phyloP scores from a whole-genome alignment of 2,888 invertebrate genomes.

The Danaus chrysippus region DNA sequence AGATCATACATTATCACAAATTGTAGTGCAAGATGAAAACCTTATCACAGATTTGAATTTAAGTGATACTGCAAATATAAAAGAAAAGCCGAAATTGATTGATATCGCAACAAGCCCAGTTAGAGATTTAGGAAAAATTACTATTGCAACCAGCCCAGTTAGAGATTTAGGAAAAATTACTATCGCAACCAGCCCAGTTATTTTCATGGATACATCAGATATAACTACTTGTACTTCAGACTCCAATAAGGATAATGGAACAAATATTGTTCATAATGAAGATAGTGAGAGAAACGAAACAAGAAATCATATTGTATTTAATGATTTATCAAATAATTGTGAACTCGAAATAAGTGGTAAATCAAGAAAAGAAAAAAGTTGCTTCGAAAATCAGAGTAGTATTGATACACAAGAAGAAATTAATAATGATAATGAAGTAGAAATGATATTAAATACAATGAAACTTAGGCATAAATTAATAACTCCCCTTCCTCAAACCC shows the following conservation, averaged over 20 bases:
- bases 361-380: conserved; percentile 40
- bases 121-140: conserved; percentile 8
- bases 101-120: conserved; percentile 38
- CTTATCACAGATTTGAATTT: conserved; percentile 37
- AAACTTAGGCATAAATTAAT: conserved; percentile 43
- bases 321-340: conserved; percentile 25
- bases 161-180: conserved; percentile 11
- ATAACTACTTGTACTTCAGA: not conserved
- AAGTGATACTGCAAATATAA: conserved; percentile 34
- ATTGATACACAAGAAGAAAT: conserved; percentile 37
- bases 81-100: conserved; percentile 30
- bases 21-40: conserved; percentile 13
- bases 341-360: conserved; percentile 32
- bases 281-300: not conserved
- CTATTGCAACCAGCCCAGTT: conserved; percentile 30
- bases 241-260: not conserved
- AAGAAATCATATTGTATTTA: conserved; percentile 16
- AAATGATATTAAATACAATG: conserved; percentile 56
- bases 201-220: not conserved
- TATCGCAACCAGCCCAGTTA: conserved; percentile 29
- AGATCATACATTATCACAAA: conserved; percentile 10
- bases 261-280: not conserved
- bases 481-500: conserved; percentile 57
- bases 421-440: conserved; percentile 51
- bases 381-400: conserved; percentile 50